Evolutionary conservation across 2,888 invertebrate species (phyloP).

Genomic region (Busseola fusca): DNA sequence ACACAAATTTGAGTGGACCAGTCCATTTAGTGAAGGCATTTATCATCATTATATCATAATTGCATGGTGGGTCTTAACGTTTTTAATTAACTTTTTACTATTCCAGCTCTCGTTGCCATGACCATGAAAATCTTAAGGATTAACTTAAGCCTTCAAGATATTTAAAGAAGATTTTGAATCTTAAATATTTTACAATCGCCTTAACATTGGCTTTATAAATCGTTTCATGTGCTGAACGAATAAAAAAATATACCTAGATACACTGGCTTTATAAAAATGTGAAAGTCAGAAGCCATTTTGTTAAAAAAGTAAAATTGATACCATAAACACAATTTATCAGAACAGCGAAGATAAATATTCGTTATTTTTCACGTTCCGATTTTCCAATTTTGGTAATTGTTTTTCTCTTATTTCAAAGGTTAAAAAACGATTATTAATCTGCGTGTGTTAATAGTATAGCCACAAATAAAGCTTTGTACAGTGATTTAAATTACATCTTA

Average conservation of each 20-base stretch:
- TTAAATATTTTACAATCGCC: neutral
- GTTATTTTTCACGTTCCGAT: constrained; percentile 22
- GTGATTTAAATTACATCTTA: neutral
- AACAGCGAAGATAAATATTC: constrained; percentile 5
- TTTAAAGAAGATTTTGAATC: constrained; percentile 5
- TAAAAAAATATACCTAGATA: constrained; percentile 11
- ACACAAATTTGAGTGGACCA: neutral
- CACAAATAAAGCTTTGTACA: neutral
- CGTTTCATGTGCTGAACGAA: constrained; percentile 7
- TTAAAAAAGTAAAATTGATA: constrained; percentile 9
- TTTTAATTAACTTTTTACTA: constrained; percentile 41
- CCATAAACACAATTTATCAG: constrained; percentile 5
- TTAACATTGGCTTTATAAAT: neutral
- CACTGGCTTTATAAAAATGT: constrained; percentile 4
- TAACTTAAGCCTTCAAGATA: constrained; percentile 6
- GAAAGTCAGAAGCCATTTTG: neutral
- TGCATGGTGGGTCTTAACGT: constrained; percentile 5
- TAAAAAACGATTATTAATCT: constrained; percentile 3
- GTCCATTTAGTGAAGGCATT: neutral
- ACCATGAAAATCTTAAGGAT: constrained; percentile 23
- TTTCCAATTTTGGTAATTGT: constrained; percentile 33
- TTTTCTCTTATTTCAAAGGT: constrained; percentile 36
- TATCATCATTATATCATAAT: constrained; percentile 2
- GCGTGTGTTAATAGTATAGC: neutral
- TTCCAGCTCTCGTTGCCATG: constrained; percentile 17